Evolutionary conservation across 1,140 invertebrate species (phyloP).

Genomic region (Eriocheir sinensis): DNA sequence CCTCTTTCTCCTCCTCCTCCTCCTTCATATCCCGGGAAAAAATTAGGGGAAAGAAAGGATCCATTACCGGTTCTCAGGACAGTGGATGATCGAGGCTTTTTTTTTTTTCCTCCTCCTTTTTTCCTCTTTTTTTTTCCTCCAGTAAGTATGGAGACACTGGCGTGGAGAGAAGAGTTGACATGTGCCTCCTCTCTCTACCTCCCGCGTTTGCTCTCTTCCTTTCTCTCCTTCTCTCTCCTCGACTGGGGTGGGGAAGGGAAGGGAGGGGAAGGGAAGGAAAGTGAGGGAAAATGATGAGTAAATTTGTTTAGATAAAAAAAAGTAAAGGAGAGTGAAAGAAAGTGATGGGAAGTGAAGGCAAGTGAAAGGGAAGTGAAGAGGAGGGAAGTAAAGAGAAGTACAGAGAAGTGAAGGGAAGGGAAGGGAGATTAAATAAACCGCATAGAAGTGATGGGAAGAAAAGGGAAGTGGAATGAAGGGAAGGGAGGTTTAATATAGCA

Average conservation of each 20-base stretch:
- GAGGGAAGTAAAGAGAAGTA: no score
- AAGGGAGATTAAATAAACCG: no score
- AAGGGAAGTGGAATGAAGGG: no score
- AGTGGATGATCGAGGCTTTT: background rate
- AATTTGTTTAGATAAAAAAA: no score
- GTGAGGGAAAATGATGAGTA: background rate
- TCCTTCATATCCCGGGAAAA: slow-evolving; percentile 11
- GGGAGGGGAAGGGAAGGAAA: background rate
- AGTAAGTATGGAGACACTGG: no score
- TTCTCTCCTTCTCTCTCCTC: background rate
- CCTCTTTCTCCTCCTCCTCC: background rate
- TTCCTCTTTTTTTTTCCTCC: no score
- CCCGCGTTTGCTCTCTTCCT: background rate
- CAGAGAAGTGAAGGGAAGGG: background rate
- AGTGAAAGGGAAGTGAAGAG: background rate
- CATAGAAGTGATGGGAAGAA: background rate
- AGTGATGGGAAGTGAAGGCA: background rate
- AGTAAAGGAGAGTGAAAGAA: background rate
- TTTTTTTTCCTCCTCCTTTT: no score
- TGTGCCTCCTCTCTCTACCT: background rate
- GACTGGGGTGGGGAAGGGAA: background rate
- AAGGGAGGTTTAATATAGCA: no score
- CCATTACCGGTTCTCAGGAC: slow-evolving; percentile 1
- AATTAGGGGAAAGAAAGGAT: background rate
- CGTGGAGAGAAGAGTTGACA: no score